phyloP scores from a whole-genome alignment of 1,140 invertebrate species.

The Ylistrum balloti region DNA sequence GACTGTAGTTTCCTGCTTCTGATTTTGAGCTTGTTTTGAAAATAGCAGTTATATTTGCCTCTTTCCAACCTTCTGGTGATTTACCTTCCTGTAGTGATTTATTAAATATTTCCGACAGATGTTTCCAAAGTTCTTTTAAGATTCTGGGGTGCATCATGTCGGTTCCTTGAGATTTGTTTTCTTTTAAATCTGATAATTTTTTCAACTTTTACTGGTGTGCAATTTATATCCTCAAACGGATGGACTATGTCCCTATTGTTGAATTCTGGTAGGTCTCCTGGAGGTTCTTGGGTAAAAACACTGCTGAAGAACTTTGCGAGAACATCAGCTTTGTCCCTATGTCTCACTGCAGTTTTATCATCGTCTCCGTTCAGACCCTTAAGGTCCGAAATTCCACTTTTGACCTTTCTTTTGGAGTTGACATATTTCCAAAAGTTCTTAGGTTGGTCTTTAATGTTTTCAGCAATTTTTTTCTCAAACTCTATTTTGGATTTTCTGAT shows the following conservation, averaged over 20 bases:
- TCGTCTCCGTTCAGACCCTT: neutral
- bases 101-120: too few species aligned
- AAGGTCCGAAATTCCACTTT: neutral
- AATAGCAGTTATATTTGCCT: too few species aligned
- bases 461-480: neutral
- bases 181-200: neutral
- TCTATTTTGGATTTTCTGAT: too few species aligned
- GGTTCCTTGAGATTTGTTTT: too few species aligned
- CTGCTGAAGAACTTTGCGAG: slow-evolving; percentile 25
- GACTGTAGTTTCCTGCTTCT: too few species aligned
- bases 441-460: neutral
- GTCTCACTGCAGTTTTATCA: neutral
- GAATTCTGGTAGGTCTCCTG: slow-evolving; percentile 16
- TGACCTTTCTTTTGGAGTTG: neutral
- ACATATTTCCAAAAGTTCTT: slow-evolving; percentile 2
- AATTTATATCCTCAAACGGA: neutral
- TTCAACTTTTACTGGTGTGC: neutral
- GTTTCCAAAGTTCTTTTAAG: too few species aligned
- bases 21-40: too few species aligned
- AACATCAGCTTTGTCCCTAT: slow-evolving; percentile 30
- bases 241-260: neutral
- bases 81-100: too few species aligned
- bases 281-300: neutral
- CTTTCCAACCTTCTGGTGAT: too few species aligned
- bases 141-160: too few species aligned